Conservation (phyloP, 2,888 invertebrate genomes). For the Tuberolachnus salignus region DNA sequence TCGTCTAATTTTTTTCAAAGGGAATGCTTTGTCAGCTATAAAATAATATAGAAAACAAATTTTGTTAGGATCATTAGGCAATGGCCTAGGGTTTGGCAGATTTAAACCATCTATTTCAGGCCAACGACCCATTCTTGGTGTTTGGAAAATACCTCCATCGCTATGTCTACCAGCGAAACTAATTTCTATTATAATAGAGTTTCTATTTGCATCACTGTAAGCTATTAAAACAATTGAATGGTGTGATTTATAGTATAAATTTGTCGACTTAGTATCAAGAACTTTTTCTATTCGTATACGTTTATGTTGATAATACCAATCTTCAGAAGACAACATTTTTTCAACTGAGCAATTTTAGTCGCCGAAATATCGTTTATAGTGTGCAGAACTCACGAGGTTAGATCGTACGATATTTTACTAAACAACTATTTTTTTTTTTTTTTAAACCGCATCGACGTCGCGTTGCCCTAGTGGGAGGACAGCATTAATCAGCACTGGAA, state of each 20-base stretch:
- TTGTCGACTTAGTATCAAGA: no score
- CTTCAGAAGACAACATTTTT: no score
- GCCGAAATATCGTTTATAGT: no score
- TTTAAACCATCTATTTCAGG: slow-evolving; percentile 36
- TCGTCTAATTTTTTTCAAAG: slow-evolving; percentile 26
- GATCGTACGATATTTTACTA: no score
- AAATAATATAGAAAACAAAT: slow-evolving; percentile 30
- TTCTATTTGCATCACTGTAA: slow-evolving; percentile 30
- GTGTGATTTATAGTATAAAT: slow-evolving; percentile 58
- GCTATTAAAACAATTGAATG: slow-evolving; percentile 31
- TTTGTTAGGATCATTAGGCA: slow-evolving; percentile 33
- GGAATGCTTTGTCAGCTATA: slow-evolving; percentile 2
- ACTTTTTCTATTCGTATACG: no score
- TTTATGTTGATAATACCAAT: no score
- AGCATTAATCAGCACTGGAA: no score
- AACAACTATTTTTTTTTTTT: no score
- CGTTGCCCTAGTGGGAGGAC: no score
- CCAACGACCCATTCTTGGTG: slow-evolving; percentile 30
- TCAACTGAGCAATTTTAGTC: no score
- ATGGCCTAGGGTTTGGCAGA: slow-evolving; percentile 28
- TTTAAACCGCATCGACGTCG: no score
- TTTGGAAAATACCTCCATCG: slow-evolving; percentile 59
- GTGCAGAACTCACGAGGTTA: no score
- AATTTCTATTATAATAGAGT: slow-evolving; percentile 31
- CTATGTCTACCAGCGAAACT: slow-evolving; percentile 60